Conservation (phyloP, 2,888 invertebrate genomes). For the Caenorhabditis sp. region DNA sequence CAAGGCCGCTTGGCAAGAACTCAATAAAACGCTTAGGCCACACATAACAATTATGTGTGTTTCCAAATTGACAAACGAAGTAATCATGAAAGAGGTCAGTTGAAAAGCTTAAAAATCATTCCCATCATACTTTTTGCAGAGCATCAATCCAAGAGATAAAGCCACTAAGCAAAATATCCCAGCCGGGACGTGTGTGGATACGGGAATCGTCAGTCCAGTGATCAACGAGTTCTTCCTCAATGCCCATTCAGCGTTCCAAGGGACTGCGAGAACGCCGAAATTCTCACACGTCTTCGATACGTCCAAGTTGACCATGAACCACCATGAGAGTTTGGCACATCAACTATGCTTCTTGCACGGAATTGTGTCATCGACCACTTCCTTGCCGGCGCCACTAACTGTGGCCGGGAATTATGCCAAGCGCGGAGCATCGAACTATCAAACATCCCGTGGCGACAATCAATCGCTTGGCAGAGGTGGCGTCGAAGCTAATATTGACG, state of each 20-base stretch:
- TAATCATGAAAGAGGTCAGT: not conserved
- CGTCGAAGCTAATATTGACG: too few species aligned
- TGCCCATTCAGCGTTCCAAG: conserved; percentile 29
- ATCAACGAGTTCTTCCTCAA: conserved; percentile 31
- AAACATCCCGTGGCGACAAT: not conserved
- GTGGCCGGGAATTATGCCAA: conserved; percentile 27
- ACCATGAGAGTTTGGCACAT: conserved; percentile 10
- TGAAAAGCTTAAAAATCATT: not conserved
- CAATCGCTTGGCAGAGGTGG: too few species aligned
- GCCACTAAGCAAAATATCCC: conserved; percentile 20
- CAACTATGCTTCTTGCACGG: conserved; percentile 19
- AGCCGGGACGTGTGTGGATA: conserved; percentile 30
- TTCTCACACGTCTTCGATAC: conserved; percentile 13
- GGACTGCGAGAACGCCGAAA: conserved; percentile 23
- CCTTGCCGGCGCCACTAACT: conserved; percentile 21
- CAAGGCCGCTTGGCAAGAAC: not conserved
- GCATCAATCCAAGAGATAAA: not conserved
- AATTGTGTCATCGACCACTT: conserved; percentile 18
- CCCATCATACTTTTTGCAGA: not conserved
- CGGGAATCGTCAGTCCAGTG: conserved; percentile 11
- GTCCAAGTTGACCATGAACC: not conserved
- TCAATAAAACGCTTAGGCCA: not conserved
- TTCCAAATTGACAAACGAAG: not conserved
- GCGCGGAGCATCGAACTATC: conserved; percentile 13
- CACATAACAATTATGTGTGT: not conserved